Conservation (phyloP, 2,113 vertebrate genomes). For the Rhinoptilus africanus region DNA sequence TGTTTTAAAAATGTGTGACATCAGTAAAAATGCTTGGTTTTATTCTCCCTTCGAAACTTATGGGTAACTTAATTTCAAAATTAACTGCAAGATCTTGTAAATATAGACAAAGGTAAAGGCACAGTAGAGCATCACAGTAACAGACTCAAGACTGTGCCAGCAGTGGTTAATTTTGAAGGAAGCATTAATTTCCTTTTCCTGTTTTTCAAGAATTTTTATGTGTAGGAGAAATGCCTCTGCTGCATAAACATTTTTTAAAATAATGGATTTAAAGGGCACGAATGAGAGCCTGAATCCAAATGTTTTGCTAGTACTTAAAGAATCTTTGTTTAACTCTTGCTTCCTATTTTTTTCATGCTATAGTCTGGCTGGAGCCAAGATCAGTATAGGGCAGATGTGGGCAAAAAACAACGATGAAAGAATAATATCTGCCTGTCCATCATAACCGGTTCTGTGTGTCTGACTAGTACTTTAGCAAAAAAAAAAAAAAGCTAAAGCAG, state of each 20-base stretch:
- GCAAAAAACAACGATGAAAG: not conserved
- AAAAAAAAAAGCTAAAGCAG: not conserved
- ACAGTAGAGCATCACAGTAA: not conserved
- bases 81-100: not conserved
- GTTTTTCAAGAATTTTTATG: conserved; percentile 54
- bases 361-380: not conserved
- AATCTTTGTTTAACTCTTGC: not conserved
- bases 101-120: not conserved
- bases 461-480: not conserved
- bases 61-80: not conserved
- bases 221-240: conserved; percentile 15
- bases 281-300: not conserved
- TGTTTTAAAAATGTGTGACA: not conserved
- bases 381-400: not conserved
- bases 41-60: not conserved
- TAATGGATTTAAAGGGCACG: not conserved
- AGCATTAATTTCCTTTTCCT: conserved; percentile 63
- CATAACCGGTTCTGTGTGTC: not conserved
- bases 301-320: conserved; percentile 4
- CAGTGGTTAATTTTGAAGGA: conserved; percentile 2
- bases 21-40: not conserved
- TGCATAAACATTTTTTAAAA: conserved; percentile 15
- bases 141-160: not conserved
- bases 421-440: not conserved
- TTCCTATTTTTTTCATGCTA: not conserved